Evolutionary conservation across 2,113 vertebrate genomes (phyloP), one percentile per base, ranked within the genome.

Genomic region (Pica pica): DNA sequence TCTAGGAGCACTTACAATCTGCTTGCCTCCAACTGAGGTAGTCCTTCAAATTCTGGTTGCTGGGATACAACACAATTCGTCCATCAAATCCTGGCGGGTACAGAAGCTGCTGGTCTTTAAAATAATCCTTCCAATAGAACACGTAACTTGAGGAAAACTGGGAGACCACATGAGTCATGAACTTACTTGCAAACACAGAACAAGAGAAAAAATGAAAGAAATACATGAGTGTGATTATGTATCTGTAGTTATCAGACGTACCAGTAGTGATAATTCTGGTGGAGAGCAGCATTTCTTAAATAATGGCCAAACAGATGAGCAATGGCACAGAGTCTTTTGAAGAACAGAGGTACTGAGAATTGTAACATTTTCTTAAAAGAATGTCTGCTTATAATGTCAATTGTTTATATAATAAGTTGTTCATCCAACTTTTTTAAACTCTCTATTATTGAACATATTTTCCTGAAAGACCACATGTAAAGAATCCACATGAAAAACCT

Each of bases 21-120:
- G 99, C 99, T 96, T 99, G 99, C 92, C 99, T 98, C 99, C 99
- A 99, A 95, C 99, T 99, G 83, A 99, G 98, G 95, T 99, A 99
- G 95, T 99, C 99, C 96, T 98, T 99, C 69, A 99, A 97, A 84
- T 99, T 99, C 74, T 97, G 98, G 95, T 99, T 99, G 96, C 96
- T 99, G 60, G 99, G 99, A 97, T 99, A 99, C 57, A 99, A 92
- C 64, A 99, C 98, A 10, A 99, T 99, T 70, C 99, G 98, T 55
- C 99, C 99, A 87, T 99, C 99, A 97, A 99, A 99, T 91, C 99
- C 98, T 4, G 99, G 99, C 0, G 99, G 99, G 91, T 99, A 99
- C 63, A 98, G 97, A 87, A 99, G 98, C 4, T 98, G 97, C 97
- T 99, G 98, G 49, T 99, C 98, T 90, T 98, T 98, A 90, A 99